Base-by-base conservation (phyloP, 2,888 invertebrate species). In the Pristionchus maxplancki region DNA sequence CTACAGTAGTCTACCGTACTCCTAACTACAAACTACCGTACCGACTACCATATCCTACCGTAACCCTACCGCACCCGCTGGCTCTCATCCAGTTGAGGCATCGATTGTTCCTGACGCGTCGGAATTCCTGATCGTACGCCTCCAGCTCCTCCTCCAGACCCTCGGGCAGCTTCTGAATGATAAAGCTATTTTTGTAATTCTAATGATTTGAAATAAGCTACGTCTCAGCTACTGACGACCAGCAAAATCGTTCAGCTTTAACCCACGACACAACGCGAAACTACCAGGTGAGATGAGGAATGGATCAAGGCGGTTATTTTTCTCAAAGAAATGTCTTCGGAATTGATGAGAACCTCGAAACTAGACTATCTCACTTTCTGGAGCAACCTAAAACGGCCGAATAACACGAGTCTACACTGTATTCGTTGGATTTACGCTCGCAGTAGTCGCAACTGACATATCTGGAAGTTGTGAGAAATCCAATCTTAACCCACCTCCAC, bases 41-140 rank as follows among this genome's bases (percentile, higher is more conserved):
- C n/a, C n/a, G n/a, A n/a, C n/a, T 44, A 44, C 44, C 44, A 44
- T 44, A 44, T 44, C 6, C 44, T 11, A 34, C 71, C 9, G 15
- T 71, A 37, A 11, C 71, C 15, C 82, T 17, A 31, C 34, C 82
- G 20, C 53, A 90, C 89, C 93, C 93, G 58, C 90, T 89, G 34
- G 89, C 88, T 17, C 89, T 88, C 53, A 90, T 78, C 91, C 91
- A 94, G 5, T 91, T 89, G 40, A 94, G 86, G 44, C 90, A 89
- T 50, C 94, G 87, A 17, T 89, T 88, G 15, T 87, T 64, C 89
- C 91, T 92, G 11, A 89, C 62, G 13, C 89, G 53, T 64, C 34
- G 15, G 50, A 71, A 87, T 17, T 87, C 34, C 28, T 88, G 31
- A n/a, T 89, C 31, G 88, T 92, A 93, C 40, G 50, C 62, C 4